A percentile compares a stretch with the other conserved stretches of the same genome.
Conservation (phyloP, 1,140 invertebrate species). For the Zaprionus tsacasi region DNA sequence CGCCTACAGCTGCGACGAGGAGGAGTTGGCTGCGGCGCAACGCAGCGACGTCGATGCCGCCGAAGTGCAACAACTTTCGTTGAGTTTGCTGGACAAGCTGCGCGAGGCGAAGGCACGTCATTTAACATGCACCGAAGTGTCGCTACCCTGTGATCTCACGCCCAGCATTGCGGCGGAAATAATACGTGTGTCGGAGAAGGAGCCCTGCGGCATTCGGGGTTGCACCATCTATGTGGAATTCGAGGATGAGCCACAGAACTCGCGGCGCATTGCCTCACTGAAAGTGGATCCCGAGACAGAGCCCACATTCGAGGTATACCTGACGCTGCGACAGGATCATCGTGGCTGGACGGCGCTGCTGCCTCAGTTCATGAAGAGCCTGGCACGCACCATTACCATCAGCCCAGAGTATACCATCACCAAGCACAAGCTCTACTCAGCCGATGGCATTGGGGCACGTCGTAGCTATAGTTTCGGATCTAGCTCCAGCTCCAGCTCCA, state of each 20-base stretch:
- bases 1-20: slow-evolving; percentile 38
- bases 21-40: slow-evolving; percentile 31
- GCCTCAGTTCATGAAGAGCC: slow-evolving; percentile 94
- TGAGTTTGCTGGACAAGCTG: slow-evolving; percentile 90
- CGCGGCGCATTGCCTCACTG: slow-evolving; percentile 86
- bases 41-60: slow-evolving; percentile 53
- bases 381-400: slow-evolving; percentile 90
- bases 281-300: slow-evolving; percentile 92
- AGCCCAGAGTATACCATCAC: slow-evolving; percentile 92
- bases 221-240: slow-evolving; percentile 91
- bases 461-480: slow-evolving; percentile 73
- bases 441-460: slow-evolving; percentile 65
- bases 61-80: slow-evolving; percentile 86
- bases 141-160: slow-evolving; percentile 91
- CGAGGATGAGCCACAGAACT: slow-evolving; percentile 87
- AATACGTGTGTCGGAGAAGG: slow-evolving; percentile 91
- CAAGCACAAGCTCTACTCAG: slow-evolving; percentile 92
- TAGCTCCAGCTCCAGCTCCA: slow-evolving; percentile 33
- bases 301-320: slow-evolving; percentile 93
- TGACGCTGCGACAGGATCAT: slow-evolving; percentile 92
- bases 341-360: slow-evolving; percentile 92
- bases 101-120: slow-evolving; percentile 91
- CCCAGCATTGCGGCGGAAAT: slow-evolving; percentile 90
- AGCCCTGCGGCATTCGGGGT: slow-evolving; percentile 92
- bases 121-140: slow-evolving; percentile 91